Conservation (phyloP, 2,888 invertebrate species). For the Agrotis exclamationis region DNA sequence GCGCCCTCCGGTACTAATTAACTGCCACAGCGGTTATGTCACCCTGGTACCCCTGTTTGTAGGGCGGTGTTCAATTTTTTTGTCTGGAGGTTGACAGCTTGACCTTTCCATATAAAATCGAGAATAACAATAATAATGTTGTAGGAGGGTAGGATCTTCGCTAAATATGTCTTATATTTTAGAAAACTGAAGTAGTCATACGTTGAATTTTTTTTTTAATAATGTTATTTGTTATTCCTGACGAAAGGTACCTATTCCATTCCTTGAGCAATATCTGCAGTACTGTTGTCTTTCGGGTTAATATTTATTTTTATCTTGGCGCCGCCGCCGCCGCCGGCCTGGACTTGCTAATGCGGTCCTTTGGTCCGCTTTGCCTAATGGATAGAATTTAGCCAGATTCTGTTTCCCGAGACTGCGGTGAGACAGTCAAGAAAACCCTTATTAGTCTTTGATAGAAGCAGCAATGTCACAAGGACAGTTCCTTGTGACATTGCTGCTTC, state of each 20-base stretch:
- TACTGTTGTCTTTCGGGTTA: constrained; percentile 11
- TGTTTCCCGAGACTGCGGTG: constrained; percentile 9
- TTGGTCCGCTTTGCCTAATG: constrained; percentile 17
- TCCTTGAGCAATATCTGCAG: constrained; percentile 21
- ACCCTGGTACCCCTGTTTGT: constrained; percentile 88
- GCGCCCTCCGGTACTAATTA: constrained; percentile 89
- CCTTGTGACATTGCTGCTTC: not conserved
- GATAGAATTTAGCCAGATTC: constrained; percentile 10
- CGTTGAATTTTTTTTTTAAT: constrained; percentile 39
- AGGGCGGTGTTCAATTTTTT: constrained; percentile 82
- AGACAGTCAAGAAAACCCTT: not conserved
- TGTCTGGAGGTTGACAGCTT: constrained; percentile 73
- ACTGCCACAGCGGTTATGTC: constrained; percentile 90
- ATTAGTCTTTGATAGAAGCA: not conserved
- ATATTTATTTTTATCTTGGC: constrained; percentile 34
- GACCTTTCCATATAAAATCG: constrained; percentile 68
- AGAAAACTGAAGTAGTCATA: constrained; percentile 1
- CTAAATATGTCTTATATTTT: constrained; percentile 44
- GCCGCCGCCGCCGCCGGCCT: too few species aligned
- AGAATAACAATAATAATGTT: constrained; percentile 57
- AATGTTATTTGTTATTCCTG: constrained; percentile 27
- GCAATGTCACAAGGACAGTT: not conserved
- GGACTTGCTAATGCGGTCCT: constrained; percentile 8
- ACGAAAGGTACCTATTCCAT: constrained; percentile 12
- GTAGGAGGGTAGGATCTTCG: constrained; percentile 31